Percentiles rank a stretch among this genome's conserved stretches.
These are phyloP conservation scores for Pelobates fuscus DNA, from an alignment of 2,113 vertebrate genomes.

Conservation along the genomic window DNA sequence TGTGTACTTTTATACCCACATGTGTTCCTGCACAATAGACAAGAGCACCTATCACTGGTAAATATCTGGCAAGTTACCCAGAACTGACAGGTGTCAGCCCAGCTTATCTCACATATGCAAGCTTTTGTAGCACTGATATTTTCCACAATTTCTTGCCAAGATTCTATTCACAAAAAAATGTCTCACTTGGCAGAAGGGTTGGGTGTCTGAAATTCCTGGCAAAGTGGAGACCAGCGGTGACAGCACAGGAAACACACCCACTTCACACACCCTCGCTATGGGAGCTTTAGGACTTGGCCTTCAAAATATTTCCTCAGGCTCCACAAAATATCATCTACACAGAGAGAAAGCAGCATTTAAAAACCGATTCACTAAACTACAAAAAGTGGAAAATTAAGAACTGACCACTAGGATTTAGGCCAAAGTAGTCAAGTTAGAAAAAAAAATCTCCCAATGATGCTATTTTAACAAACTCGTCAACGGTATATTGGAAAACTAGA, in stretches of 20 bases:
- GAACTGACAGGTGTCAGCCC: slow-evolving; percentile 59
- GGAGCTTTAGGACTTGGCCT: not conserved
- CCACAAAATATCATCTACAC: too few relatives aligned
- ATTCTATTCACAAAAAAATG: slow-evolving; percentile 58
- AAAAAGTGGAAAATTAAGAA: too few relatives aligned
- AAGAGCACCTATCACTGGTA: slow-evolving; percentile 33
- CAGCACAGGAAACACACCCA: slow-evolving; percentile 61
- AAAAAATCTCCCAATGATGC: too few relatives aligned
- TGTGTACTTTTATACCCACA: not conserved
- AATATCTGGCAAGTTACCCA: slow-evolving; percentile 61
- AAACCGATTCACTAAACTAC: too few relatives aligned
- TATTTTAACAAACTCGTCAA: too few relatives aligned
- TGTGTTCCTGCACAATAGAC: not conserved
- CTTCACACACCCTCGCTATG: slow-evolving; percentile 20
- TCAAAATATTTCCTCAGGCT: not conserved
- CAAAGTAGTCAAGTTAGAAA: too few relatives aligned
- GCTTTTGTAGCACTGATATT: slow-evolving; percentile 26
- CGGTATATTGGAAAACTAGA: too few relatives aligned
- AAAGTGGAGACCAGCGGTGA: slow-evolving; percentile 9
- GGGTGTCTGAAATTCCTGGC: slow-evolving; percentile 21
- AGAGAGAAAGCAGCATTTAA: too few relatives aligned
- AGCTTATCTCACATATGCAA: slow-evolving; percentile 15
- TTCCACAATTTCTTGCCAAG: slow-evolving; percentile 40
- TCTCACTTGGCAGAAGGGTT: slow-evolving; percentile 30
- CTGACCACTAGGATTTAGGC: too few relatives aligned